phyloP scores from a whole-genome alignment of 2,888 invertebrate species.

The Sarcophaga carnaria region DNA sequence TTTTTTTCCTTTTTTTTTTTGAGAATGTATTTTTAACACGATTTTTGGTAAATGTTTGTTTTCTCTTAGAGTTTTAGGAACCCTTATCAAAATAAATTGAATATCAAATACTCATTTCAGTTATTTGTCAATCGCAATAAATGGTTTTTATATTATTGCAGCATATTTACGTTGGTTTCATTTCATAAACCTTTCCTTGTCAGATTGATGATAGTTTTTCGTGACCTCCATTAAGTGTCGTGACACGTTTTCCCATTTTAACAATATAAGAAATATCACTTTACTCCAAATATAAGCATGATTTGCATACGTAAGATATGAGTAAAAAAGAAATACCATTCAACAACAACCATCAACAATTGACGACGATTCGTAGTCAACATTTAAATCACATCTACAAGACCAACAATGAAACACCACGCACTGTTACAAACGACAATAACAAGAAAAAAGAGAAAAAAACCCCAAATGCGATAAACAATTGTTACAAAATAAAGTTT shows the following conservation, averaged over 20 bases:
- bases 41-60: too few species aligned
- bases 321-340: constrained; percentile 48
- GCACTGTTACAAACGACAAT: constrained; percentile 37
- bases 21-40: too few species aligned
- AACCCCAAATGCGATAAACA: constrained; percentile 38
- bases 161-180: constrained; percentile 44
- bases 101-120: constrained; percentile 63
- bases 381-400: too few species aligned
- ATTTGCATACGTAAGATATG: constrained; percentile 69
- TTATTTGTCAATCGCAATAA: constrained; percentile 67
- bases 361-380: background rate
- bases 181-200: constrained; percentile 56
- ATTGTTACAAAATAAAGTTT: constrained; percentile 29
- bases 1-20: too few species aligned
- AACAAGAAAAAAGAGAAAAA: too few species aligned
- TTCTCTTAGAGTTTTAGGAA: background rate
- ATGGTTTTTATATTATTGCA: constrained; percentile 52
- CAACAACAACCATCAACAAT: constrained; percentile 27
- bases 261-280: constrained; percentile 68
- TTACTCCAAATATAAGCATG: constrained; percentile 66
- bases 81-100: constrained; percentile 40
- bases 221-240: constrained; percentile 66
- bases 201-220: constrained; percentile 66
- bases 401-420: background rate
- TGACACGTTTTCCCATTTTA: constrained; percentile 60